Evolutionary conservation across 1,140 invertebrate species (phyloP).

Genomic region (Vanessa tameamea): DNA sequence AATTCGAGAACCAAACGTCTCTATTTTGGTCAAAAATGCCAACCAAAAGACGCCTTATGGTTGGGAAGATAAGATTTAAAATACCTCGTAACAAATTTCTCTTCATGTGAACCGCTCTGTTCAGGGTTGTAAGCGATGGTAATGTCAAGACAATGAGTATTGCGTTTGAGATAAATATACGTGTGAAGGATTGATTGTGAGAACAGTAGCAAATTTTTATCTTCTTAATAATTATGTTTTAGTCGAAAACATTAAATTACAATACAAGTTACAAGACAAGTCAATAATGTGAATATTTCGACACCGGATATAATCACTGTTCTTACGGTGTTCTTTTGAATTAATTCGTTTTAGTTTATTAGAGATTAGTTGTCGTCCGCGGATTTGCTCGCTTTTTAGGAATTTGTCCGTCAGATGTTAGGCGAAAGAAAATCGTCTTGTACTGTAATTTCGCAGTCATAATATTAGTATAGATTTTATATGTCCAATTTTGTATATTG

Average conservation of each 20-base stretch:
- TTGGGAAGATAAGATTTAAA: neutral
- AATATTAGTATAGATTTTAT: too few species aligned
- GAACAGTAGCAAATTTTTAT: constrained; percentile 23
- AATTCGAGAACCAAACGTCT: neutral
- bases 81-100: neutral
- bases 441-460: too few species aligned
- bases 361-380: too few species aligned
- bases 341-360: too few species aligned
- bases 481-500: too few species aligned
- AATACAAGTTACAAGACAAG: neutral
- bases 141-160: constrained; percentile 24
- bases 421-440: too few species aligned
- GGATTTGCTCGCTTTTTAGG: too few species aligned
- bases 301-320: neutral
- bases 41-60: neutral
- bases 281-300: constrained; percentile 4
- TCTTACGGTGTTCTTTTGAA: too few species aligned
- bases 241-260: neutral
- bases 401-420: too few species aligned
- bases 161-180: constrained; percentile 26
- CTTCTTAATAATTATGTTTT: constrained; percentile 1
- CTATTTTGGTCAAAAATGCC: neutral
- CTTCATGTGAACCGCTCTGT: constrained; percentile 19
- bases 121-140: constrained; percentile 26
- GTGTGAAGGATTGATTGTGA: constrained; percentile 33